Percentiles rank a stretch among this genome's conserved stretches.
Evolutionary conservation across 64 coral and sea anemone species (phyloP).

Genomic region (Pocillopora damicornis): DNA sequence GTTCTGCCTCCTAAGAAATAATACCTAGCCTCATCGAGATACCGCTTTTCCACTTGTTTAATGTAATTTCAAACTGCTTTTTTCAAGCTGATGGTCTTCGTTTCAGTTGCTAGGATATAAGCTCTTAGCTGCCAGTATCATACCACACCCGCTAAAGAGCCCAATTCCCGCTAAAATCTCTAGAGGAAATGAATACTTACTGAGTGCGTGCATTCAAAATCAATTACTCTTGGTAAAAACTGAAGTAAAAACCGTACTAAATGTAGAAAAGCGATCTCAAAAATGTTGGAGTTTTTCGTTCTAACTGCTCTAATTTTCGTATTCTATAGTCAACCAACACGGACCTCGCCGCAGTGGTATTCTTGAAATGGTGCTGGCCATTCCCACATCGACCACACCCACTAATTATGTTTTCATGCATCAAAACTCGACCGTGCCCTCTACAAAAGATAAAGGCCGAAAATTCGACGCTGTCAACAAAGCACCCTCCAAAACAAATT

Average conservation of each 20-base stretch:
- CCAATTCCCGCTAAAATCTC: too few relatives aligned
- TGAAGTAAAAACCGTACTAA: neutral
- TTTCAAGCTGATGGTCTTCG: too few relatives aligned
- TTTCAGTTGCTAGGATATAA: too few relatives aligned
- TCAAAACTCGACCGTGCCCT: neutral
- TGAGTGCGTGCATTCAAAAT: too few relatives aligned
- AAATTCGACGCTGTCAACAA: neutral
- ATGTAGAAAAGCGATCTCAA: neutral
- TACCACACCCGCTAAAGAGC: too few relatives aligned
- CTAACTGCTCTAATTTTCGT: neutral
- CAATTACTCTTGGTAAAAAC: neutral
- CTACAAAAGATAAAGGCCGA: neutral
- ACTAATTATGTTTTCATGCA: neutral
- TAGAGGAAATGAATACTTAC: too few relatives aligned
- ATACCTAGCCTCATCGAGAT: too few relatives aligned
- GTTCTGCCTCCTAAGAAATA: too few relatives aligned
- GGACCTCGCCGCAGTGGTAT: conserved; percentile 22
- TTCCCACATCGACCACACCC: conserved; percentile 12
- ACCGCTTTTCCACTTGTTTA: too few relatives aligned
- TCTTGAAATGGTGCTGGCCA: neutral
- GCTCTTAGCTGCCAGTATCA: too few relatives aligned
- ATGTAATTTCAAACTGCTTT: too few relatives aligned
- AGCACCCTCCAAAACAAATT: neutral
- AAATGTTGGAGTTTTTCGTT: neutral
- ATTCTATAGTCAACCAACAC: neutral